Percentiles rank a stretch among this genome's conserved stretches.
phyloP scores from a whole-genome alignment of 2,888 invertebrate genomes.

The Hirtodrosophila histrioides region DNA sequence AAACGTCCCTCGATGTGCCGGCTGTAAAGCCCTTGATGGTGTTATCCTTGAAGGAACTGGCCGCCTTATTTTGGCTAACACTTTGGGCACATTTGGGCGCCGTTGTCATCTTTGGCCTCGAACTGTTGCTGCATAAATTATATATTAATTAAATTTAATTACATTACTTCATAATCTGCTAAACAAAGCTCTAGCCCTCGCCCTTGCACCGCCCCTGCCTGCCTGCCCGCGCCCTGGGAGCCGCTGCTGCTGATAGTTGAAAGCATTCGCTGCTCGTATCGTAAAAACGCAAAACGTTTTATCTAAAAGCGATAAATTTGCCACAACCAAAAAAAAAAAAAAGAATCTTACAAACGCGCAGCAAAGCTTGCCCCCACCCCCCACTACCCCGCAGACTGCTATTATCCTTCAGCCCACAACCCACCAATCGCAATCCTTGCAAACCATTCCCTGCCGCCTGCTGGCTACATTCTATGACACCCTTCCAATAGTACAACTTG shows the following conservation, averaged over 20 bases:
- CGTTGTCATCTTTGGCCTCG: conserved; percentile 48
- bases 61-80: conserved; percentile 67
- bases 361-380: conserved; percentile 16
- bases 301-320: conserved; percentile 78
- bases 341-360: conserved; percentile 24
- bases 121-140: conserved; percentile 53
- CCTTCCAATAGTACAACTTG: conserved; percentile 6
- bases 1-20: conserved; percentile 10
- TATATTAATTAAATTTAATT: conserved; percentile 67
- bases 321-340: conserved; percentile 52
- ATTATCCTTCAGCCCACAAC: too few species aligned
- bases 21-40: conserved; percentile 29
- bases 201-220: background rate
- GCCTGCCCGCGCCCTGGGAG: background rate
- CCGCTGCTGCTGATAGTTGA: conserved; percentile 42
- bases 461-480: conserved; percentile 21
- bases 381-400: conserved; percentile 15
- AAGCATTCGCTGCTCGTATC: conserved; percentile 61
- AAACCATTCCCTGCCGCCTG: conserved; percentile 2
- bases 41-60: conserved; percentile 64
- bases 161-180: conserved; percentile 69
- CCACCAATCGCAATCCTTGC: conserved; percentile 45
- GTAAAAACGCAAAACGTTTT: conserved; percentile 78
- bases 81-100: conserved; percentile 62
- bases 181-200: conserved; percentile 28